Evolutionary conservation across 2,113 vertebrate genomes (phyloP).

Genomic region (Neogale vison): DNA sequence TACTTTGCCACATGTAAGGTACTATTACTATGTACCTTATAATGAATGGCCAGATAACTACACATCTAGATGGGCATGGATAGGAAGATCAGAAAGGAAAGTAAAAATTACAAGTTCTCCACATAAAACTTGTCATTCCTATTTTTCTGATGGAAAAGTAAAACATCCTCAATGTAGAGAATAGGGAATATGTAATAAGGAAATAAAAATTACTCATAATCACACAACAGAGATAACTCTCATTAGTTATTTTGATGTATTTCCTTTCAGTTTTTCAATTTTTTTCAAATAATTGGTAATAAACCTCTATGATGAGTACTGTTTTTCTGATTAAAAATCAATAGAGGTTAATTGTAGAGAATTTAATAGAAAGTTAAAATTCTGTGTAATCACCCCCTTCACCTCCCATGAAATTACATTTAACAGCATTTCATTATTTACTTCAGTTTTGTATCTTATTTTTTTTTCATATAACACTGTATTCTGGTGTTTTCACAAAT

Average conservation of each 20-base stretch:
- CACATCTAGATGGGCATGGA: background rate
- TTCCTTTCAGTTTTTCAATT: conserved; percentile 30
- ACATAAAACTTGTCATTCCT: background rate
- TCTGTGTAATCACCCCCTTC: background rate
- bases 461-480: conserved; percentile 2
- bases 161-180: background rate
- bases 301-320: background rate
- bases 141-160: background rate
- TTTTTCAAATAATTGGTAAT: background rate
- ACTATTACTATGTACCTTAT: background rate
- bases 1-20: background rate
- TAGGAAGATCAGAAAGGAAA: background rate
- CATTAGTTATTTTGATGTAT: background rate
- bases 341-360: background rate
- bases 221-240: background rate
- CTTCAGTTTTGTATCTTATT: background rate
- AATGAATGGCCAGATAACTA: background rate
- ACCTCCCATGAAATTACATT: background rate
- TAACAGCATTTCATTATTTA: conserved; percentile 14
- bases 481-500: background rate
- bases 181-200: background rate
- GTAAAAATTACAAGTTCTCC: conserved; percentile 16
- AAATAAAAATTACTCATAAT: conserved; percentile 33
- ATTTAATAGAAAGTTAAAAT: conserved; percentile 21
- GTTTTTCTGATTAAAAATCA: conserved; percentile 29